Evolutionary conservation across 2,797 vertebrate genomes (phyloP).

Genomic region (Antrozous pallidus): DNA sequence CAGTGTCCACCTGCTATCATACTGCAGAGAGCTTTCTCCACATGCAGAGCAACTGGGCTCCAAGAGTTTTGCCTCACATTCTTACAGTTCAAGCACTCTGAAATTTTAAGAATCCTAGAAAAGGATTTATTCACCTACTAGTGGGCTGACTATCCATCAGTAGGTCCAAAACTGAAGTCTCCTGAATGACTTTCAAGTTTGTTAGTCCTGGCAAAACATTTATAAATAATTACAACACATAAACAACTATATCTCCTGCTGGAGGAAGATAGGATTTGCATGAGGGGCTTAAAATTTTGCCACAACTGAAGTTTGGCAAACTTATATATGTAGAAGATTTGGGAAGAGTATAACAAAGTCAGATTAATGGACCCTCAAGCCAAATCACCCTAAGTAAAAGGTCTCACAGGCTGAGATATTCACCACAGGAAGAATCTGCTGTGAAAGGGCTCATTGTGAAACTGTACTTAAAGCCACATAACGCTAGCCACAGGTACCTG

Average conservation of each 20-base stretch:
- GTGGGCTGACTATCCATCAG: not conserved
- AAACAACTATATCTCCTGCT: not conserved
- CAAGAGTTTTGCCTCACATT: not conserved
- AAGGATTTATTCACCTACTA: not conserved
- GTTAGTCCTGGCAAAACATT: not conserved
- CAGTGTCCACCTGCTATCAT: not conserved
- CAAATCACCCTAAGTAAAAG: not conserved
- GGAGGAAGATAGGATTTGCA: not conserved
- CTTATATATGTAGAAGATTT: slow-evolving; percentile 9
- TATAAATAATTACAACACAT: slow-evolving; percentile 8
- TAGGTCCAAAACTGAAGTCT: not conserved
- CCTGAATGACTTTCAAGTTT: not conserved
- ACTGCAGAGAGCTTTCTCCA: not conserved
- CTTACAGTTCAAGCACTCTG: not conserved
- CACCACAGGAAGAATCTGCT: not conserved
- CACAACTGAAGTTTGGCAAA: not conserved
- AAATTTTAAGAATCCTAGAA: not conserved
- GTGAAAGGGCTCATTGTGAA: not conserved
- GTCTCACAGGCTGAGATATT: not conserved
- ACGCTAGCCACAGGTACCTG: not conserved
- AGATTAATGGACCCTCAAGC: not conserved
- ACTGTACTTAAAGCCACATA: not conserved
- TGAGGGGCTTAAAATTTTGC: not conserved
- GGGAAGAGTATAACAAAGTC: not conserved
- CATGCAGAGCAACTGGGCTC: not conserved